Base-by-base conservation (phyloP, 2,113 vertebrate genomes). In the Tragelaphus strepsiceros region DNA sequence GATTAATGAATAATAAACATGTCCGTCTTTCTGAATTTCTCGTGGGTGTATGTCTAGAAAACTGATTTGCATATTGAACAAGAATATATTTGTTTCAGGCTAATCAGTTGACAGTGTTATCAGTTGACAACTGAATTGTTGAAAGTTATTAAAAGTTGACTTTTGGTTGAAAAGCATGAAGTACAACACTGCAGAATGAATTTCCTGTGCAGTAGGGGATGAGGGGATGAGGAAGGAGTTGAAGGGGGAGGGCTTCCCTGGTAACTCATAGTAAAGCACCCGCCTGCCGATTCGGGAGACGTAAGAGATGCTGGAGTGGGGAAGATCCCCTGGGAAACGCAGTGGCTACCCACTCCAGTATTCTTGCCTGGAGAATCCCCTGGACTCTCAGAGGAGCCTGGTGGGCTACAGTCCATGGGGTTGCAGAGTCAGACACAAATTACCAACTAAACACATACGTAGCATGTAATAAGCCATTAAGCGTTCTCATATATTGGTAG, bases 1-100 rank as follows among this genome's bases (percentile, higher is more conserved):
- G 77, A 54, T 82, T 51, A 83, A 58, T 58, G 15, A n/a, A 46
- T 93, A 98, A 98, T 97, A 98, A 98, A 97, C 85, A 67, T 91
- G 80, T 91, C 78, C 15, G 30, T 87, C 28, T 28, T 30, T 59
- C 49, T 21, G 2, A 83, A 7, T 46, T 53, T 0, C 30, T 39
- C 35, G 15, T 92, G 21, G 5, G 8, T 80, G 9, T 78, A 39
- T 97, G 28, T 84, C 59, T 64, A 51, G 51, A 67, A 88, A 62
- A 24, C 14, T 67, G 21, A 51, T 62, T 62, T 49, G 39, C 30
- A 0, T 77, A 26, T 80, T 39, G 80, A 56, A 64, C 26, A 56
- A 1, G 32, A 64, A 32, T 64, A 5, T 54, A 22, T 83, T n/a
- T 35, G 16, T 51, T 74, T 62, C 17, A 87, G 51, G 58, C 7